A percentile compares a stretch with the other conserved stretches of the same genome.
These are phyloP conservation scores for Hippocampus mohnikei DNA, from an alignment of 2,113 vertebrate genomes.

Conservation along the genomic window DNA sequence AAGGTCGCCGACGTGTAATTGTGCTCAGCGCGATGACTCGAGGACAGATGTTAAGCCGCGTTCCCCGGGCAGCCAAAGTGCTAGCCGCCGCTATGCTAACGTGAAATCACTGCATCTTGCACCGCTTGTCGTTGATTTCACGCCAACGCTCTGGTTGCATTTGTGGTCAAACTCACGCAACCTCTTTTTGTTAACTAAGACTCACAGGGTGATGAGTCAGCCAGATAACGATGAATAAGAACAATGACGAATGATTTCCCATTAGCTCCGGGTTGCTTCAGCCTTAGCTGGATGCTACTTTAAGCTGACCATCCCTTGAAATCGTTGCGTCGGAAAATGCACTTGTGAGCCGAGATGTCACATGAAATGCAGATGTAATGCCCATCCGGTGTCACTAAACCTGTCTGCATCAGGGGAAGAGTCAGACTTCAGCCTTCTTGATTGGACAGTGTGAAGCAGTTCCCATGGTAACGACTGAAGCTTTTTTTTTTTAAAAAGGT, in stretches of 20 bases:
- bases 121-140: slow-evolving; percentile 21
- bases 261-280: neutral
- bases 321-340: neutral
- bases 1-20: neutral
- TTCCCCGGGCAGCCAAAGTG: neutral
- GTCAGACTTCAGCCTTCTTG: neutral
- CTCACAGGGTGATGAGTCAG: neutral
- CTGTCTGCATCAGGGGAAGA: neutral
- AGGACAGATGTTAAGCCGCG: neutral
- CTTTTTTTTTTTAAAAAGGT: slow-evolving; percentile 15
- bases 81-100: slow-evolving; percentile 45
- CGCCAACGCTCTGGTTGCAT: neutral
- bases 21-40: neutral
- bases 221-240: neutral
- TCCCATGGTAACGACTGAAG: slow-evolving; percentile 42
- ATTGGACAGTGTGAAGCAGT: slow-evolving; percentile 5
- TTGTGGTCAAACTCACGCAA: neutral
- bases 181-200: neutral
- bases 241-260: neutral
- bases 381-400: slow-evolving; percentile 9
- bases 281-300: slow-evolving; percentile 11
- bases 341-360: neutral
- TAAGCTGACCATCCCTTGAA: slow-evolving; percentile 4
- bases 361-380: slow-evolving; percentile 23
- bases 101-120: slow-evolving; percentile 57